Evolutionary conservation across 2,888 invertebrate genomes (phyloP).

Genomic region (Ichneumoninae sp.): DNA sequence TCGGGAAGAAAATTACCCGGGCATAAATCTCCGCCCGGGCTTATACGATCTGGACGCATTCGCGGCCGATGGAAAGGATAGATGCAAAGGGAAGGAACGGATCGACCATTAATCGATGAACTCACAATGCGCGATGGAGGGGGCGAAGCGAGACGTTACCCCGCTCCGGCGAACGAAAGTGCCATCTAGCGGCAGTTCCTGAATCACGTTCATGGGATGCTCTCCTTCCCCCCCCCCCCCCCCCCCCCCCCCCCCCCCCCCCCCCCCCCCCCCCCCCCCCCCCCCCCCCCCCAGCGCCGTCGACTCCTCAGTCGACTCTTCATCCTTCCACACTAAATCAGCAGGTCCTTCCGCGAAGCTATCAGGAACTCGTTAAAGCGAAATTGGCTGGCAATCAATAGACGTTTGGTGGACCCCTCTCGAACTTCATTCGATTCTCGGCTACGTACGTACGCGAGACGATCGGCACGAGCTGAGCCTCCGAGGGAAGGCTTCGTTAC

Average conservation of each 20-base stretch:
- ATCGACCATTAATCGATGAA: slow-evolving; percentile 59
- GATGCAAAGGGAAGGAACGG: slow-evolving; percentile 2
- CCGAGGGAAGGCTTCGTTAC: slow-evolving; percentile 42
- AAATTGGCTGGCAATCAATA: slow-evolving; percentile 77
- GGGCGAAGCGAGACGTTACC: slow-evolving; percentile 20
- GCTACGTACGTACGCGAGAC: slow-evolving; percentile 44
- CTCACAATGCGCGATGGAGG: slow-evolving; percentile 42
- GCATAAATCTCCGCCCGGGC: slow-evolving; percentile 43
- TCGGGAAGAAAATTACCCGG: slow-evolving; percentile 53
- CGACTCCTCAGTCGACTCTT: slow-evolving; percentile 24
- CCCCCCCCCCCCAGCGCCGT: not conserved
- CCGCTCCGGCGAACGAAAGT: slow-evolving; percentile 7
- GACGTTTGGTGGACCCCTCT: slow-evolving; percentile 52
- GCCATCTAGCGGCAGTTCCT: slow-evolving; percentile 41
- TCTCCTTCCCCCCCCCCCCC: slow-evolving; percentile 26
- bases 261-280: slow-evolving; percentile 22
- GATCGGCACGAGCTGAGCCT: slow-evolving; percentile 12
- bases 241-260: slow-evolving; percentile 12
- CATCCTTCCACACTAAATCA: slow-evolving; percentile 71
- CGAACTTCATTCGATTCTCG: slow-evolving; percentile 50
- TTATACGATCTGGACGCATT: slow-evolving; percentile 33
- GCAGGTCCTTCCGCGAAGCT: slow-evolving; percentile 70
- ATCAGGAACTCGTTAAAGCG: slow-evolving; percentile 76
- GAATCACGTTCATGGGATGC: slow-evolving; percentile 58
- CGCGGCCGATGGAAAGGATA: slow-evolving; percentile 15